Percentiles rank a stretch among this genome's conserved stretches.
Conservation (phyloP, 2,113 vertebrate genomes). For the Actinemys pallida region DNA sequence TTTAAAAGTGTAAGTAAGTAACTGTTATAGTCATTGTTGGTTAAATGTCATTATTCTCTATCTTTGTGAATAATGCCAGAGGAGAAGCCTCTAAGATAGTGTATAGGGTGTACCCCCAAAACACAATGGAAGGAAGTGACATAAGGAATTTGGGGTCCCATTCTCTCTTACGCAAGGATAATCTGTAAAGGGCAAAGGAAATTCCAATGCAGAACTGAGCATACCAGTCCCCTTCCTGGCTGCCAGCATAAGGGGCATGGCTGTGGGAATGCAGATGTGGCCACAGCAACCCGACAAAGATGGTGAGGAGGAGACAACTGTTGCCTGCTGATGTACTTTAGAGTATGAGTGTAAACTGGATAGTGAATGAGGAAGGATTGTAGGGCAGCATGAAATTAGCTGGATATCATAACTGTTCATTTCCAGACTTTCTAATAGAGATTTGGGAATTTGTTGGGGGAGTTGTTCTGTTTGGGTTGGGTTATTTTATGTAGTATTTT, state of each 20-base stretch:
- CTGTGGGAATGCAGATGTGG: conserved; percentile 18
- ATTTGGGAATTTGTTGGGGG: background rate
- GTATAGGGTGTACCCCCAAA: background rate
- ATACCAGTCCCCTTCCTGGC: background rate
- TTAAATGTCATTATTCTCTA: background rate
- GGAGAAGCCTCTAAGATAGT: background rate
- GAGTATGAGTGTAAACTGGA: background rate
- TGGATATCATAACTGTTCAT: background rate
- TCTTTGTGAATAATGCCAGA: background rate
- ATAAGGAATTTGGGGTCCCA: conserved; percentile 2
- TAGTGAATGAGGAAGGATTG: conserved; percentile 3
- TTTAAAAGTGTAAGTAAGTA: background rate
- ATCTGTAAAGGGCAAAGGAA: background rate
- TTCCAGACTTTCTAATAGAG: background rate
- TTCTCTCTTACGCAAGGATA: background rate
- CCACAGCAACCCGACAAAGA: conserved; percentile 26
- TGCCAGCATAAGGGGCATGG: conserved; percentile 38
- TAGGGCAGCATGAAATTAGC: conserved; percentile 38
- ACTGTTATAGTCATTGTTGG: background rate
- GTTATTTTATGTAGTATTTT: background rate
- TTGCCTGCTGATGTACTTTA: background rate
- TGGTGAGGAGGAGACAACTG: background rate
- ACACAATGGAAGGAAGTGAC: background rate
- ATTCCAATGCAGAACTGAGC: conserved; percentile 19
- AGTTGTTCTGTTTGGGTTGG: background rate